Evolutionary conservation across 2,113 vertebrate genomes (phyloP), one percentile per base, ranked within the genome.

Genomic region (Setophaga petechia): DNA sequence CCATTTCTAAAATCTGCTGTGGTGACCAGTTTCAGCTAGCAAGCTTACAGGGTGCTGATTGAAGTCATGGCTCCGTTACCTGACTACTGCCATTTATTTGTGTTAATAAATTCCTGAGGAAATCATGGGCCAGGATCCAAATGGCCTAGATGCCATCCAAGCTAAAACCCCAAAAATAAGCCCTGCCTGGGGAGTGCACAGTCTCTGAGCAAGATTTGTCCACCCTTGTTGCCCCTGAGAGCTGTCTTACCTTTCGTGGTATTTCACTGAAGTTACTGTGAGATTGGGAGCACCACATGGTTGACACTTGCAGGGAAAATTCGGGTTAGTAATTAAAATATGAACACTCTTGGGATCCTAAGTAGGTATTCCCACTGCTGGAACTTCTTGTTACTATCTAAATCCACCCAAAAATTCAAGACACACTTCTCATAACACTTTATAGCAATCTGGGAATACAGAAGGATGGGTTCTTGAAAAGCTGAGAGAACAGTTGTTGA

Each of bases 211-310:
- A 55, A 47, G 31, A 20, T 51, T 67, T 87, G 22, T 30, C 39
- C 33, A 23, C 8, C 21, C 31, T 59, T 69, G 13, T 21, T 49
- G 30, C 43, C 27, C 31, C 1, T 4, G 20, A 91, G 10, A 0
- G 0, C 46, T 43, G n/a, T 44, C 33, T 73, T 67, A 24, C 11
- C 30, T 43, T 62, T 11, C 0, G 0, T 46, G 35, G 3, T 52
- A 31, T 59, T 55, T 74, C 65, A 44, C 43, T 30, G 3, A 65
- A 59, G 39, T 41, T 39, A 37, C 30, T 0, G 1, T 30, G 46
- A 15, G 13, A 12, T 37, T 66, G 35, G 63, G 27, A 79, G 28
- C 31, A 14, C 8, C 8, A 65, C 3, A 0, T 69, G 39, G 51
- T 20, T 57, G 81, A 49, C 5, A 5, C 18, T 54, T 39, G 12